These are phyloP conservation scores for Sus scrofa DNA, from an alignment of 2,113 vertebrate species.

Conservation along the genomic window DNA sequence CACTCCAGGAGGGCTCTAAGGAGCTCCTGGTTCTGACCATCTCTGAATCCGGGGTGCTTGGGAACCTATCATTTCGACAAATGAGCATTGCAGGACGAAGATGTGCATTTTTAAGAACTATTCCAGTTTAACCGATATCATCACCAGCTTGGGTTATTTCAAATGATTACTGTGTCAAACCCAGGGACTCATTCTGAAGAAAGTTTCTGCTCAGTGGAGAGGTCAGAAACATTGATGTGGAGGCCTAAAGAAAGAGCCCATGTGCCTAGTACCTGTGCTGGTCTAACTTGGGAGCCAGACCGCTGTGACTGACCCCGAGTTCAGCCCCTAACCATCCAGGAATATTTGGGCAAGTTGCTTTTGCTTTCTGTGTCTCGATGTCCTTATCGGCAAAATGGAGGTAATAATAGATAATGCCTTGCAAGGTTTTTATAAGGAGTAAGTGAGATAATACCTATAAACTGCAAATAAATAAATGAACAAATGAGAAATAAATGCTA, in stretches of 20 bases:
- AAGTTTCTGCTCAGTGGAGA: not conserved
- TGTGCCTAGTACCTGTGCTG: not conserved
- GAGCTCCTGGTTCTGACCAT: not conserved
- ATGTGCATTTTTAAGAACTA: not conserved
- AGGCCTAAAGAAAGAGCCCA: not conserved
- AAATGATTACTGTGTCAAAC: not conserved
- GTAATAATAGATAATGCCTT: not conserved
- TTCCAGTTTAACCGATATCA: not conserved
- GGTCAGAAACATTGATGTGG: not conserved
- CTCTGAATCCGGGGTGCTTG: not conserved
- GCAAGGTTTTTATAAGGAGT: not conserved
- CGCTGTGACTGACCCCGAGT: too few species aligned
- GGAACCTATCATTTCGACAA: not conserved
- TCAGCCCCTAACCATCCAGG: not conserved
- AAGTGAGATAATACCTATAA: not conserved
- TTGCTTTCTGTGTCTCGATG: not conserved
- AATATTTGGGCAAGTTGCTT: too few species aligned
- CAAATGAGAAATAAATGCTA: not conserved
- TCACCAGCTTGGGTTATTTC: not conserved
- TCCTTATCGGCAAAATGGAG: not conserved
- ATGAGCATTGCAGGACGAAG: not conserved
- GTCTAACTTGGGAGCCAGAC: not conserved
- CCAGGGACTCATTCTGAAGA: not conserved
- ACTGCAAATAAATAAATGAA: not conserved
- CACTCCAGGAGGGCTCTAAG: not conserved